phyloP scores from a whole-genome alignment of 2,888 invertebrate genomes.

The Cosmorhoe ocellata region DNA sequence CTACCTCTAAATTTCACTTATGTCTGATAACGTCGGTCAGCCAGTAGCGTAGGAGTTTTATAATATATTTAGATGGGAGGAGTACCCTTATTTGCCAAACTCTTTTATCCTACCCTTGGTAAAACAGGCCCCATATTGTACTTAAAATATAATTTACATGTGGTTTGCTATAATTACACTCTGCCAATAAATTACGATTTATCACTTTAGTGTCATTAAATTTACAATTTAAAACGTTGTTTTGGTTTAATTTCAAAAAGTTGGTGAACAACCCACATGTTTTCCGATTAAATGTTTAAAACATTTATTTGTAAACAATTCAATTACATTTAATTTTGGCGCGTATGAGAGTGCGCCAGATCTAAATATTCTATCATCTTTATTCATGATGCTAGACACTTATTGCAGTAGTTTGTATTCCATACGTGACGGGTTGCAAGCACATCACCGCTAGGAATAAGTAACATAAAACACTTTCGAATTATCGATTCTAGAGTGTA shows the following conservation, averaged over 20 bases:
- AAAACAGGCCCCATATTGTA: constrained; percentile 7
- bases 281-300: constrained; percentile 15
- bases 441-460: no score
- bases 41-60: no score
- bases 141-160: constrained; percentile 32
- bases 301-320: constrained; percentile 13
- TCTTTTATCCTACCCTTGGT: neutral
- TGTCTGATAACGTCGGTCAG: no score
- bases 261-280: constrained; percentile 21
- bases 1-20: no score
- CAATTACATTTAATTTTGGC: constrained; percentile 1
- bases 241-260: constrained; percentile 26
- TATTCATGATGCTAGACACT: no score
- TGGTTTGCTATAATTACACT: constrained; percentile 30
- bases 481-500: no score
- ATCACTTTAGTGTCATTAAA: constrained; percentile 55
- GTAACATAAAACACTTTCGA: no score
- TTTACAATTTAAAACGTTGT: constrained; percentile 38
- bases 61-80: no score
- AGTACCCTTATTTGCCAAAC: neutral
- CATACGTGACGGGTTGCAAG: no score
- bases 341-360: neutral
- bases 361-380: neutral
- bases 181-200: constrained; percentile 36
- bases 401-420: no score